Base-by-base conservation (phyloP, 2,113 vertebrate genomes). In the Notechis scutatus region DNA sequence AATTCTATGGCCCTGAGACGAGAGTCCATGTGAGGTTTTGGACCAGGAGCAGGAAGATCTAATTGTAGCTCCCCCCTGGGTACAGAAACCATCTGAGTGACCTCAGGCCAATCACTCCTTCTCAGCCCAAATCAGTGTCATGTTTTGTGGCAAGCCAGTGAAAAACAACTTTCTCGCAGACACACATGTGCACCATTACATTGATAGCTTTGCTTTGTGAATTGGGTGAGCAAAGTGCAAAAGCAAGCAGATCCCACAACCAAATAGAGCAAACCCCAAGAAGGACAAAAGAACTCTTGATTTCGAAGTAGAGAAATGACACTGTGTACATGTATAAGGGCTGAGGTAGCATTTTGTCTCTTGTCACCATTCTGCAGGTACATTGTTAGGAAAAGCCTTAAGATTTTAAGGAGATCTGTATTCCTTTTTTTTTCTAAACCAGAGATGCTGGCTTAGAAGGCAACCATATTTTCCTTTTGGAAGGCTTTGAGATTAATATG, bases 401-500 rank as follows among this genome's bases (percentile, higher is more conserved):
- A 92, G 20, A 3, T 59, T 74, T 52, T 90, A 34, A 34, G 61
- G 42, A 69, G 90, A 42, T 74, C 39, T n/a, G 24, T 45, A 64
- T 86, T 95, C 87, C 14, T 26, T 47, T 9, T 92, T 8, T 91
- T 90, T 93, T 92, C 5, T 93, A 94, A 64, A 5, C 55, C 91
- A 74, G 85, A 85, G 91, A 89, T 88, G 21, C 87, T 39, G 95
- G 4, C 45, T 45, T 45, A 45, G 55, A 91, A 95, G 89, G 89
- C 94, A 92, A 96, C 91, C 87, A 5, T 92, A 85, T 64, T 64
- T 34, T 91, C 42, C 87, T 64, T 24, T n/a, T 86, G 55, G 85
- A 95, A n/a, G 95, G 92, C 92, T 95, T 91, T 91, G 47, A 42
- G 94, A 96, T 96, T 95, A 96, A 94, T 24, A 0, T 52, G 55